Evolutionary conservation across 2,797 vertebrate species (phyloP).

Genomic region (Picus viridis): DNA sequence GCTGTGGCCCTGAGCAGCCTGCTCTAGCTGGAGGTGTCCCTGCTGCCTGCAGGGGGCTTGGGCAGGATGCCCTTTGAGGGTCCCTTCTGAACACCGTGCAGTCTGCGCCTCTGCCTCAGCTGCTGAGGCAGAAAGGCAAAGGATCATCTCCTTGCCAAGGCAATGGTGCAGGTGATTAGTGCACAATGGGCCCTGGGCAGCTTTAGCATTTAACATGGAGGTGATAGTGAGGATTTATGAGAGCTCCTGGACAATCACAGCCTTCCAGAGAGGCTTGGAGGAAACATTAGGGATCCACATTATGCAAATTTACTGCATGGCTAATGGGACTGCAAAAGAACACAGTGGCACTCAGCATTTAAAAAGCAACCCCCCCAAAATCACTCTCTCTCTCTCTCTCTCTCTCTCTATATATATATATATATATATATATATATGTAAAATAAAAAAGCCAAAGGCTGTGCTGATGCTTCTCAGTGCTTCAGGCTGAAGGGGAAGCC

Average conservation of each 20-base stretch:
- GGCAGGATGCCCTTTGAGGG: too few species aligned
- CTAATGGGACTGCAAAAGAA: conserved; percentile 63
- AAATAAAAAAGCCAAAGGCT: not conserved
- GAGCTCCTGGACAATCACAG: conserved; percentile 45
- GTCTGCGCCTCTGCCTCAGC: not conserved
- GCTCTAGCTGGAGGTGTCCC: too few species aligned
- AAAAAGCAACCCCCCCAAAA: not conserved
- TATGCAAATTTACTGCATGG: conserved; percentile 61
- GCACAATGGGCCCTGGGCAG: conserved; percentile 15
- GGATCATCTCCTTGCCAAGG: conserved; percentile 21
- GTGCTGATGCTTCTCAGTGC: not conserved
- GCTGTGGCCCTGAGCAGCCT: too few species aligned
- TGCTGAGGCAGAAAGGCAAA: rapidly evolving
- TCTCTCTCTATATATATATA: too few species aligned
- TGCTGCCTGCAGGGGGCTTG: too few species aligned
- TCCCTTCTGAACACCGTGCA: too few species aligned
- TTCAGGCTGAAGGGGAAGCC: not conserved
- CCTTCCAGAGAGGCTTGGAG: conserved; percentile 55
- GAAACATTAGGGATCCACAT: conserved; percentile 53
- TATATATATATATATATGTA: not conserved
- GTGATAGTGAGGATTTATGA: conserved; percentile 54
- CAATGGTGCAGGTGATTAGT: conserved; percentile 34
- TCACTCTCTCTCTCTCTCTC: too few species aligned
- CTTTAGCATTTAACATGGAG: conserved; percentile 46
- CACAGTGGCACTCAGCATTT: conserved; percentile 55